A percentile compares a stretch with the other conserved stretches of the same genome.
Evolutionary conservation across 1,140 invertebrate species (phyloP).

Genomic region (Daktulosphaira vitifoliae): DNA sequence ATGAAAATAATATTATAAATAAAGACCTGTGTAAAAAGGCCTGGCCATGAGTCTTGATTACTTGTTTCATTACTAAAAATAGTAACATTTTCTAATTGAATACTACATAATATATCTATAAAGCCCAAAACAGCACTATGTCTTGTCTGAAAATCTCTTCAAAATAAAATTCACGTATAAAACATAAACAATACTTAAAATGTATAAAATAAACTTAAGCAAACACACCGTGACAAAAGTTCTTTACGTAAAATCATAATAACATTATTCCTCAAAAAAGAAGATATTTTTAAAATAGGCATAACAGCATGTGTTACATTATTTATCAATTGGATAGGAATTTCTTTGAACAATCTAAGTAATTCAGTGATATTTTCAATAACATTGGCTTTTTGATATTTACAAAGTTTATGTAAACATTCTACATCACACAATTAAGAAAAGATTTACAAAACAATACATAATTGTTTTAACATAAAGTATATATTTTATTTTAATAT

Average conservation of each 20-base stretch:
- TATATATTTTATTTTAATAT: too few species aligned
- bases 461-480: too few species aligned
- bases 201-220: too few species aligned
- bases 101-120: constrained; percentile 21
- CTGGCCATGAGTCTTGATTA: constrained; percentile 22
- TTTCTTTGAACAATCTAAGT: constrained; percentile 19
- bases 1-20: too few species aligned
- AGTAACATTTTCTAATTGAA: constrained; percentile 3
- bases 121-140: constrained; percentile 19
- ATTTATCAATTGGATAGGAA: constrained; percentile 8
- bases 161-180: too few species aligned
- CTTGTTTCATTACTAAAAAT: constrained; percentile 5
- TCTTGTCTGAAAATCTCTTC: neutral
- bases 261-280: constrained; percentile 9
- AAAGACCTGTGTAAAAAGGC: constrained; percentile 25
- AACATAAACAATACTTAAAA: too few species aligned
- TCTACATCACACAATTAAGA: neutral
- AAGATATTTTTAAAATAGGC: constrained; percentile 1
- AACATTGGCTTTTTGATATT: neutral
- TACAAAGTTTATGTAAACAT: constrained; percentile 28
- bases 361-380: constrained; percentile 14
- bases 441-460: too few species aligned
- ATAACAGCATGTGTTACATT: constrained; percentile 15
- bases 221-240: constrained; percentile 3
- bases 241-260: constrained; percentile 29